Base-by-base conservation (phyloP, 2,797 vertebrate genomes). In the Sus cebifrons region DNA sequence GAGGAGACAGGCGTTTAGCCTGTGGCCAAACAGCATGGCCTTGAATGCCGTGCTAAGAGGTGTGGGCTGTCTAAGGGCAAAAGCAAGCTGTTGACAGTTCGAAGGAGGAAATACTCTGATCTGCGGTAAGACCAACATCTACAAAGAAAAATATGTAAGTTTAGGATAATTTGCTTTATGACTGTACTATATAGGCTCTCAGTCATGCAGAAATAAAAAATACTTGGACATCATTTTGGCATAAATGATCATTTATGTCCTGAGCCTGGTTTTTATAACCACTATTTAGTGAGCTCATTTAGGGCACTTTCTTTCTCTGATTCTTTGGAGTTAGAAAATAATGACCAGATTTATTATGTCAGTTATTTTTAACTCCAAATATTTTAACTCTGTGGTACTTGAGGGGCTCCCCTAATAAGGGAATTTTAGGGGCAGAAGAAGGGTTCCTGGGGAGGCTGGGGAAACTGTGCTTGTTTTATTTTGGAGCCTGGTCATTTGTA, bases 11-110 rank as follows among this genome's bases (percentile, higher is more conserved):
- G 49, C 32, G 1, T 44, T 78, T n/a, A 12, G 13, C 9, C 12
- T 12, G 67, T 36, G 79, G 25, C 40, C 20, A 29, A 16, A 17
- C 4, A 16, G 21, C 1, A 36, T 23, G 52, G 16, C 14, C 44
- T 23, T 6, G 17, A 78, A 27, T 6, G 2, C 29, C 18, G 0
- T 0, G 2, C 44, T 70, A 36, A n/a, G 44, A 70, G 2, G 6
- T 56, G 25, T 12, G 40, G 8, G 17, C 60, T 54, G 7, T n/a
- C 74, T 29, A 3, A 32, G 0, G 27, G 68, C 14, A 18, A 17
- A 32, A 77, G 52, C 9, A 44, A 94, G 67, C 58, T 8, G 15
- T 0, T 10, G 65, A 40, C 40, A 27, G n/a, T 73, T 49, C 52
- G 12, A 16, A 71, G 74, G 12, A 44, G 52, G 44, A 29, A 17